phyloP scores from a whole-genome alignment of 2,113 vertebrate species.

The Paraplagusia blochii region DNA sequence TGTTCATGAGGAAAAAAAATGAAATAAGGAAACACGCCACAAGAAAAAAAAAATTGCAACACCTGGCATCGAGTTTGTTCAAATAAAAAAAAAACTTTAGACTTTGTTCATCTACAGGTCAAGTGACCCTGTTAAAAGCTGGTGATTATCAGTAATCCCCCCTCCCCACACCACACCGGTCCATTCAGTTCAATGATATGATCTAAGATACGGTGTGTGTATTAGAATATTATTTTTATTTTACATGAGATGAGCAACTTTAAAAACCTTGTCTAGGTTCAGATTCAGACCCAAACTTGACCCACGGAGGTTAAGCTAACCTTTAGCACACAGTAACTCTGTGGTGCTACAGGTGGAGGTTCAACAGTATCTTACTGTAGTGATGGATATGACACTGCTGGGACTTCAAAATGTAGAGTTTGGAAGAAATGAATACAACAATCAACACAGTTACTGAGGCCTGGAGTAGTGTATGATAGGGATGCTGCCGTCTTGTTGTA shows the following conservation, averaged over 20 bases:
- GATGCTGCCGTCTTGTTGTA: too few species aligned
- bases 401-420: too few species aligned
- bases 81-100: slow-evolving; percentile 42
- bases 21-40: slow-evolving; percentile 58
- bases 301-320: neutral
- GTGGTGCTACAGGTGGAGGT: slow-evolving; percentile 48
- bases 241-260: slow-evolving; percentile 4
- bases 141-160: slow-evolving; percentile 66
- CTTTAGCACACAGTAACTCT: slow-evolving; percentile 28
- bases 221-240: slow-evolving; percentile 23
- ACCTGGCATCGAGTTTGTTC: slow-evolving; percentile 67
- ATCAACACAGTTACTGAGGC: too few species aligned
- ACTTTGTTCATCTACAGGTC: slow-evolving; percentile 71
- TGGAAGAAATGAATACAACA: too few species aligned
- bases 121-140: slow-evolving; percentile 60
- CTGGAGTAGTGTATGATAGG: too few species aligned
- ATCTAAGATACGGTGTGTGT: slow-evolving; percentile 14
- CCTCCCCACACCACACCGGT: neutral
- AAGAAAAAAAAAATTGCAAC: slow-evolving; percentile 47
- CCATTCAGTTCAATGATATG: slow-evolving; percentile 5
- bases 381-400: slow-evolving; percentile 37
- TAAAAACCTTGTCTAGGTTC: neutral
- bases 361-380: slow-evolving; percentile 12
- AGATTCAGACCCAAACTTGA: neutral
- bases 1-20: slow-evolving; percentile 62